Evolutionary conservation across 2,888 invertebrate genomes (phyloP), one percentile per base, ranked within the genome.

Genomic region (Liposcelis brunnea): DNA sequence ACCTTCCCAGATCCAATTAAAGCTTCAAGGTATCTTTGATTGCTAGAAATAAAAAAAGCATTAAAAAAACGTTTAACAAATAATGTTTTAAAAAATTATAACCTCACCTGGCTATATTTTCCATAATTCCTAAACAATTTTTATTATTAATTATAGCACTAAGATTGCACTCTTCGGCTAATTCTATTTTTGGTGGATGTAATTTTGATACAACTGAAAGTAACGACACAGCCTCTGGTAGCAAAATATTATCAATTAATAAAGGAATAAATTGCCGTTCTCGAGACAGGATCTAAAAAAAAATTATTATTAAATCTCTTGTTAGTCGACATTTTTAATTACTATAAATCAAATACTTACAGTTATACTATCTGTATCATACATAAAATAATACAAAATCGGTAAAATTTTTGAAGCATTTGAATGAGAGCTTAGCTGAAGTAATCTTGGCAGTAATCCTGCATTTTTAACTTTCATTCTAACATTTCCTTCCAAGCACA

Each of bases 391-490:
- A 40, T 12, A n/a, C 10, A 40, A 40, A n/a, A 19, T n/a, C 18
- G 7, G 16, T 6, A 40, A 18, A n/a, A 40, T 16, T 18, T 19
- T 21, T 14, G 7, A 11, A 19, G 6, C 7, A 18, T 40, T 40
- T 12, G 40, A 19, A 12, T 18, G 15, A 16, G 4, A 8, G 40
- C 40, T 15, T 7, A 40, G 19, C 11, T 40, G 6, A 5, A 40
- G 6, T 7, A 40, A 21, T 6, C 19, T 6, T 7, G 40, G 40
- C 12, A 40, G 21, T n/a, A 40, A 21, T 19, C 11, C 16, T 5
- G 40, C 40, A 14, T 7, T 40, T 40, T 19, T 40, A 11, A 40
- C 21, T 40, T 40, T 40, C 15, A 15, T 16, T 40, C 40, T 14
- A 6, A 40, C 19, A 11, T 3, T 18, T n/a, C 40, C 40, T 19